These are phyloP conservation scores for Opisthograptis luteolata DNA, from an alignment of 2,888 invertebrate species.

Conservation along the genomic window DNA sequence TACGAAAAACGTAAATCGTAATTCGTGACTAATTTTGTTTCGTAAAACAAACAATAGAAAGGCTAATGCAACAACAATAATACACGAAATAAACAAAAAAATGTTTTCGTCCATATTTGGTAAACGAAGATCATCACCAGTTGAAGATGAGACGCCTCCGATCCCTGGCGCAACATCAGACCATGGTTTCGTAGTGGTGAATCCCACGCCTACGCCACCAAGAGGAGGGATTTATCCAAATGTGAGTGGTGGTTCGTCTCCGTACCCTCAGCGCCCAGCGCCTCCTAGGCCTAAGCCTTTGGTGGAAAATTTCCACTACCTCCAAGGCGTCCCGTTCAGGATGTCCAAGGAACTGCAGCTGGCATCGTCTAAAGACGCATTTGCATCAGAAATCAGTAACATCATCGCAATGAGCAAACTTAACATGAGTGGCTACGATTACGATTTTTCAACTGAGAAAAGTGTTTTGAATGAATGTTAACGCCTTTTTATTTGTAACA, in stretches of 20 bases:
- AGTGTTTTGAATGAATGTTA: constrained; percentile 81
- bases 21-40: too few relatives aligned
- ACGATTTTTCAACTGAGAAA: constrained; percentile 81
- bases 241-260: constrained; percentile 53
- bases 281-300: constrained; percentile 53
- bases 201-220: constrained; percentile 48
- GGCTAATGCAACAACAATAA: too few relatives aligned
- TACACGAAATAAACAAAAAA: too few relatives aligned
- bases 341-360: constrained; percentile 76
- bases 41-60: too few relatives aligned
- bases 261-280: constrained; percentile 62
- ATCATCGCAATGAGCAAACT: constrained; percentile 78
- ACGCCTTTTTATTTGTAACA: constrained; percentile 12
- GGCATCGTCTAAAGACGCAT: constrained; percentile 73
- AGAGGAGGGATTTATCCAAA: constrained; percentile 65
- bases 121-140: constrained; percentile 74
- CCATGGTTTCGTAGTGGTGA: constrained; percentile 72
- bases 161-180: constrained; percentile 73
- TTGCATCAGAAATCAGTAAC: constrained; percentile 78
- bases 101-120: constrained; percentile 81
- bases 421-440: constrained; percentile 69
- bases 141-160: constrained; percentile 73
- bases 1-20: too few relatives aligned
- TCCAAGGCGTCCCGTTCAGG: constrained; percentile 83
- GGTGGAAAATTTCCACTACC: constrained; percentile 72